phyloP scores from a whole-genome alignment of 2,888 invertebrate species.

The Synergus gifuensis region DNA sequence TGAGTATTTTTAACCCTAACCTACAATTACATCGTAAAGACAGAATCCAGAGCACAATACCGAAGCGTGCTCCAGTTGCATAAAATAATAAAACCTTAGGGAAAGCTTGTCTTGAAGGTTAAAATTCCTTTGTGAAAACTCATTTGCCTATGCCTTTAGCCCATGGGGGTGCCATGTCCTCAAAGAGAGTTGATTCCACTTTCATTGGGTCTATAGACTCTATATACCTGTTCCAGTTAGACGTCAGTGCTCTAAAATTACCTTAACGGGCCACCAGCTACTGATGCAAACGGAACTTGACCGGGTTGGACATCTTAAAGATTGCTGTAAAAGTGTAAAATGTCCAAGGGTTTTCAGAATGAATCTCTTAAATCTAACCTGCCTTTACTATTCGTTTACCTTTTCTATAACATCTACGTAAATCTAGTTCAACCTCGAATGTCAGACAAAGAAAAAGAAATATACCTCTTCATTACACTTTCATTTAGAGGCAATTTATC shows the following conservation, averaged over 20 bases:
- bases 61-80: slow-evolving; percentile 69
- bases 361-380: slow-evolving; percentile 3
- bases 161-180: slow-evolving; percentile 45
- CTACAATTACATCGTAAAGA: slow-evolving; percentile 72
- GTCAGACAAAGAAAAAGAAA: background rate
- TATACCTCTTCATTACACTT: slow-evolving; percentile 12
- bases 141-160: slow-evolving; percentile 53
- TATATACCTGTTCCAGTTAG: slow-evolving; percentile 72
- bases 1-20: slow-evolving; percentile 73
- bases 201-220: slow-evolving; percentile 55
- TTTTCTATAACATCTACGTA: background rate
- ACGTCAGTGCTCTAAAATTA: slow-evolving; percentile 60
- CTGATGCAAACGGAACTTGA: slow-evolving; percentile 46
- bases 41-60: slow-evolving; percentile 59
- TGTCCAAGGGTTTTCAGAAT: slow-evolving; percentile 18
- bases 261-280: slow-evolving; percentile 55
- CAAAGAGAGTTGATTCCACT: slow-evolving; percentile 45
- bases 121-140: slow-evolving; percentile 66
- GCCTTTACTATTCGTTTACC: slow-evolving; percentile 5
- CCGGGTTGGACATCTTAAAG: slow-evolving; percentile 19
- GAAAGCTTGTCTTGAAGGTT: slow-evolving; percentile 70
- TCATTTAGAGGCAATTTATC: slow-evolving; percentile 5
- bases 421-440: slow-evolving; percentile 6
- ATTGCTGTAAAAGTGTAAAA: slow-evolving; percentile 34
- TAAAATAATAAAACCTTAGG: slow-evolving; percentile 54